Evolutionary conservation across 2,113 vertebrate species (phyloP).

Genomic region (Periophthalmus modestus): DNA sequence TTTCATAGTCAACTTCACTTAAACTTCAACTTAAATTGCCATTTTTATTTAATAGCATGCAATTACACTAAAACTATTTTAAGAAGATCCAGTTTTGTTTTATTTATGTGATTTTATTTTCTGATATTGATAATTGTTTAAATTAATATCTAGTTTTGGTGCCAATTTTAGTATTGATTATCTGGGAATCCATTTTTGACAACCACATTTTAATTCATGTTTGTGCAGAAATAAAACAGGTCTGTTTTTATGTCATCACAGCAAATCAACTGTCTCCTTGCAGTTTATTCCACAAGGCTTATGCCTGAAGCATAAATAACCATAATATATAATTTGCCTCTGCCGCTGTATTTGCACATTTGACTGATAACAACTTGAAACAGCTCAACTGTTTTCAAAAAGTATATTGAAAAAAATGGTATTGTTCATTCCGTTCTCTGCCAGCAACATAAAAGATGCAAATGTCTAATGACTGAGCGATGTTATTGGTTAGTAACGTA

Average conservation of each 20-base stretch:
- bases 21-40: too few relatives aligned
- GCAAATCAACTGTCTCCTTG: not conserved
- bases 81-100: too few relatives aligned
- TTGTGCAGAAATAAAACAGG: not conserved
- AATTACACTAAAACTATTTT: too few relatives aligned
- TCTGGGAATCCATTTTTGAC: too few relatives aligned
- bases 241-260: not conserved
- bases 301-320: not conserved
- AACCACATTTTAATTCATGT: not conserved
- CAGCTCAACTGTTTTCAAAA: not conserved
- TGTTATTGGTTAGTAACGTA: slow-evolving; percentile 1
- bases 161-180: too few relatives aligned
- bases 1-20: too few relatives aligned
- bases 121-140: too few relatives aligned
- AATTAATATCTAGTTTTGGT: too few relatives aligned
- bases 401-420: too few relatives aligned
- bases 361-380: not conserved
- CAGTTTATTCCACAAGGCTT: not conserved
- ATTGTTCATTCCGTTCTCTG: not conserved
- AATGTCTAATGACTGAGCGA: not conserved
- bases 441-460: not conserved
- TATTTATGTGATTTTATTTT: too few relatives aligned
- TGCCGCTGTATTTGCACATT: not conserved
- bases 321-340: not conserved
- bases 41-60: too few relatives aligned